Conservation (phyloP, 2,113 vertebrate genomes). For the Lipophrys pholis region DNA sequence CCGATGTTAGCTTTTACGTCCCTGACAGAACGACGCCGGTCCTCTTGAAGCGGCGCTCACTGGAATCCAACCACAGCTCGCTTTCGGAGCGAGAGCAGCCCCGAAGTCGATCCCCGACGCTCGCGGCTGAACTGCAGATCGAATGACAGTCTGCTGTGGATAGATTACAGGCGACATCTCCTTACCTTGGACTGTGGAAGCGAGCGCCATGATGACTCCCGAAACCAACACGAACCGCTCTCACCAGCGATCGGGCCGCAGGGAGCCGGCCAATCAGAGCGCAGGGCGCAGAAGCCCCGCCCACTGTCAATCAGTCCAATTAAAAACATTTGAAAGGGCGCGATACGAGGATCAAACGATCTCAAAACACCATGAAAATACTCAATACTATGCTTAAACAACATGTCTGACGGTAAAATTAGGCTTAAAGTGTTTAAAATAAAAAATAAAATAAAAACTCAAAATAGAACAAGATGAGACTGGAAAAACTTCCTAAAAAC, state of each 20-base stretch:
- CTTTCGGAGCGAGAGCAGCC: too few species aligned
- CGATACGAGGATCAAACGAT: too few species aligned
- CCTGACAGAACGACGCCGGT: slow-evolving; percentile 21
- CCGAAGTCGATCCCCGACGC: neutral
- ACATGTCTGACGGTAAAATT: too few species aligned
- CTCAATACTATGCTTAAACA: too few species aligned
- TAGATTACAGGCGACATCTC: slow-evolving; percentile 29
- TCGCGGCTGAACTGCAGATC: accelerated
- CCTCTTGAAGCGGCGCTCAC: slow-evolving; percentile 9
- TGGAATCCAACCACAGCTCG: neutral
- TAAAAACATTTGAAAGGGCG: too few species aligned
- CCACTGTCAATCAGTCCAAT: slow-evolving; percentile 1
- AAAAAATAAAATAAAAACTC: too few species aligned
- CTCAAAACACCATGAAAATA: too few species aligned
- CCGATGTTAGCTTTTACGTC: slow-evolving; percentile 53
- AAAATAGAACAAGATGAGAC: too few species aligned
- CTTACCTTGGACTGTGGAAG: slow-evolving; percentile 79
- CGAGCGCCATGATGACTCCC: slow-evolving; percentile 85
- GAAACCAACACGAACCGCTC: slow-evolving; percentile 78
- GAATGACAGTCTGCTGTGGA: too few species aligned
- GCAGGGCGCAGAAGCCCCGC: slow-evolving; percentile 15
- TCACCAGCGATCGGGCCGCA: slow-evolving; percentile 21
- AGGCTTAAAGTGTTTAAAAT: too few species aligned
- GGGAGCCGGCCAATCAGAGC: slow-evolving; percentile 69
- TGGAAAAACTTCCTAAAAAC: too few species aligned